A percentile compares a stretch with the other conserved stretches of the same genome.
Evolutionary conservation across 2,797 vertebrate species (phyloP).

Genomic region (Ctenochaetus hawaiiensis): DNA sequence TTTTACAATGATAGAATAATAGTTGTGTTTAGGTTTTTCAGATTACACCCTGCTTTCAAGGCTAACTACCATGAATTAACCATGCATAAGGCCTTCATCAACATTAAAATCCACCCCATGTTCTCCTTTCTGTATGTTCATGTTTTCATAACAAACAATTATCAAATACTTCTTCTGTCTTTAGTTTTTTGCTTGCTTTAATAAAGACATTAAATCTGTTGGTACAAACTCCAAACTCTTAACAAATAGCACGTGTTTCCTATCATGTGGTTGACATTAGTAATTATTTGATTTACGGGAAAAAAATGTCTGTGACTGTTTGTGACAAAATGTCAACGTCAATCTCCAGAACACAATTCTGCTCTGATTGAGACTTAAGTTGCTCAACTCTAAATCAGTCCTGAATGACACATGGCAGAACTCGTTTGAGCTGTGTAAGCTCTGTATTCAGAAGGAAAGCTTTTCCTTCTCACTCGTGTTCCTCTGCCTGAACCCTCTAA

Average conservation of each 20-base stretch:
- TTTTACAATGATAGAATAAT: slow-evolving; percentile 5
- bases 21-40: slow-evolving; percentile 36
- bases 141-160: slow-evolving; percentile 50
- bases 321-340: slow-evolving; percentile 73
- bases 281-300: slow-evolving; percentile 64
- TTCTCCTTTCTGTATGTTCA: slow-evolving; percentile 8
- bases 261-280: slow-evolving; percentile 62
- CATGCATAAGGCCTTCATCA: slow-evolving; percentile 1
- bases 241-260: slow-evolving; percentile 64
- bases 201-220: slow-evolving; percentile 53
- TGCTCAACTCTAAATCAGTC: slow-evolving; percentile 59
- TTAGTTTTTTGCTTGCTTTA: slow-evolving; percentile 17
- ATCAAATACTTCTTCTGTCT: slow-evolving; percentile 9
- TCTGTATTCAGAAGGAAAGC: slow-evolving; percentile 67
- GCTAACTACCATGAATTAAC: slow-evolving; percentile 30
- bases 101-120: no score
- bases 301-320: slow-evolving; percentile 54
- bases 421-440: slow-evolving; percentile 54
- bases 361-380: slow-evolving; percentile 71
- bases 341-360: slow-evolving; percentile 66
- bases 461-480: slow-evolving; percentile 73
- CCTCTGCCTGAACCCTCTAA: slow-evolving; percentile 73
- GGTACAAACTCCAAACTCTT: slow-evolving; percentile 37
- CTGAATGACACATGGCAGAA: slow-evolving; percentile 75
- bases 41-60: slow-evolving; percentile 18